Conservation (phyloP, 2,888 invertebrate species). For the Sarcophaga caerulescens region DNA sequence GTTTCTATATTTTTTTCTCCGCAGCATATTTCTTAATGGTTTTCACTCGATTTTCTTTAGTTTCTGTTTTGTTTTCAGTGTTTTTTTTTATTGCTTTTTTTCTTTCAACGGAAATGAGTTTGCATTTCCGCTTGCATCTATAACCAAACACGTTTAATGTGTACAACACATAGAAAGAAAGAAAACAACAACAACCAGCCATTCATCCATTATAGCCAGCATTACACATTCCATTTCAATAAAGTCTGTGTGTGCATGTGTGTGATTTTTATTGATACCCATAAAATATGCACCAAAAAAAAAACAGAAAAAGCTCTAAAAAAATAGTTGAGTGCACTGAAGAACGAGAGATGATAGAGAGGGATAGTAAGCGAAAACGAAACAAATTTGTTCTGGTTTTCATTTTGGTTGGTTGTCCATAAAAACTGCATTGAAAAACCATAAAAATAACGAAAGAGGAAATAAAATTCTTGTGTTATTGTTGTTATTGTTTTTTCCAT, state of each 20-base stretch:
- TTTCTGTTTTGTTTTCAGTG: conserved; percentile 2
- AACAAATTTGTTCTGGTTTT: conserved; percentile 9
- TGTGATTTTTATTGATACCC: conserved; percentile 52
- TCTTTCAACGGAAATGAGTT: conserved; percentile 65
- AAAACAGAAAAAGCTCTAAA: conserved; percentile 16
- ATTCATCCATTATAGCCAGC: too few species aligned
- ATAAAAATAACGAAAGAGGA: conserved; percentile 49
- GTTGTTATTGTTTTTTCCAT: conserved; percentile 1
- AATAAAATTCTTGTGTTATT: too few species aligned
- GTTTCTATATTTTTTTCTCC: background rate
- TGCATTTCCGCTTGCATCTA: conserved; percentile 64
- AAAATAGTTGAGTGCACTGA: too few species aligned
- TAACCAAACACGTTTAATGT: conserved; percentile 45
- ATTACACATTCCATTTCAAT: background rate
- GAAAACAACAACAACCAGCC: too few species aligned
- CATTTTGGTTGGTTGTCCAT: background rate
- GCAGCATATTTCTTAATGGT: conserved; percentile 18
- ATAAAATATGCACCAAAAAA: conserved; percentile 51
- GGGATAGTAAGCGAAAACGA: too few species aligned
- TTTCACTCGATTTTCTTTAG: conserved; percentile 13
- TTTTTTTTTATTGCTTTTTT: conserved; percentile 54
- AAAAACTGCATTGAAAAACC: conserved; percentile 34
- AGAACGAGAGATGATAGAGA: too few species aligned
- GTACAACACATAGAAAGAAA: background rate
- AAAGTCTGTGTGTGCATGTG: background rate